phyloP scores from a whole-genome alignment of 2,888 invertebrate genomes.

The Noctua janthina region DNA sequence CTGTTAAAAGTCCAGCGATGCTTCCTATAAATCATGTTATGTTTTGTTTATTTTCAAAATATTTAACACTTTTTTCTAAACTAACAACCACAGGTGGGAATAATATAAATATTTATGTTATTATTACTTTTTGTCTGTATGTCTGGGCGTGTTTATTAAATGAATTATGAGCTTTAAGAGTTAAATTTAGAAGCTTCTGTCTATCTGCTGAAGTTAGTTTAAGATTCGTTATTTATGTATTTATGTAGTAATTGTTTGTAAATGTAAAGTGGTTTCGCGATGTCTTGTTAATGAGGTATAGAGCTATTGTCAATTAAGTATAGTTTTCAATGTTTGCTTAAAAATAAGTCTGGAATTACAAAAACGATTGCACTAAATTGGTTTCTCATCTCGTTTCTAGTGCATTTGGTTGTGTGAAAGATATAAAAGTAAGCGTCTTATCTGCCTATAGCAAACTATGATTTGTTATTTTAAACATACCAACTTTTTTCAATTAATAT shows the following conservation, averaged over 20 bases:
- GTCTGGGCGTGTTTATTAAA: constrained; percentile 51
- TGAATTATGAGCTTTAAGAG: constrained; percentile 55
- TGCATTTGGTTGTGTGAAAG: neutral
- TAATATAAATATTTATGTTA: constrained; percentile 60
- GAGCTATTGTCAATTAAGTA: neutral
- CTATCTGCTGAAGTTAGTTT: constrained; percentile 20
- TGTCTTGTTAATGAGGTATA: constrained; percentile 17
- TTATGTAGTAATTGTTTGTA: neutral
- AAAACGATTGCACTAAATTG: neutral
- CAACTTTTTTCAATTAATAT: too few relatives aligned
- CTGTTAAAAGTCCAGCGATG: constrained; percentile 42
- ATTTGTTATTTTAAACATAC: neutral
- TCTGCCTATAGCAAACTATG: neutral
- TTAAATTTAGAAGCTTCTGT: constrained; percentile 32
- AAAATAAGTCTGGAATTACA: neutral
- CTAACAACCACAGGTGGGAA: constrained; percentile 58
- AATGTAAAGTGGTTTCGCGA: neutral
- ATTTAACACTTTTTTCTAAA: constrained; percentile 62
- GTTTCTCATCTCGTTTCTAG: neutral
- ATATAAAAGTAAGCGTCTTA: neutral
- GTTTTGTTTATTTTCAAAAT: constrained; percentile 63
- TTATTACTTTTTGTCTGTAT: constrained; percentile 54
- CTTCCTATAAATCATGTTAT: constrained; percentile 54
- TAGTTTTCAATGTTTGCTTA: too few relatives aligned
- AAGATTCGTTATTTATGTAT: constrained; percentile 31